Percentiles rank a stretch among this genome's conserved stretches.
phyloP scores from a whole-genome alignment of 2,113 vertebrate genomes.

The Osmerus eperlanus region DNA sequence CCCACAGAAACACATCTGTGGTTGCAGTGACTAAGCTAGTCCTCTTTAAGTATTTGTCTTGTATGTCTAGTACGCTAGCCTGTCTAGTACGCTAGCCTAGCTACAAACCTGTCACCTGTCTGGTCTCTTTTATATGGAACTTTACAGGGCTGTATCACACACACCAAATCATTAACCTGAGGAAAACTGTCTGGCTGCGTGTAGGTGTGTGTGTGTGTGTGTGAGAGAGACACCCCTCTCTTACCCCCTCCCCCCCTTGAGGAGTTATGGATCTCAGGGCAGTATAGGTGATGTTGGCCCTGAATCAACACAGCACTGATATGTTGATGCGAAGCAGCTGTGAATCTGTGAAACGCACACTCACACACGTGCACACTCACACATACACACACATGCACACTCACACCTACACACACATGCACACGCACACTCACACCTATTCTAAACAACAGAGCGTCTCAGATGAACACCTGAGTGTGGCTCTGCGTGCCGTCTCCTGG shows the following conservation, averaged over 20 bases:
- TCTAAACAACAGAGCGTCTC: background rate
- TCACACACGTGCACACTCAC: background rate
- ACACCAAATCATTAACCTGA: too few species aligned
- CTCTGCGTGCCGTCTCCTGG: too few species aligned
- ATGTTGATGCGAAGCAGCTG: conserved; percentile 29
- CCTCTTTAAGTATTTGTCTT: too few species aligned
- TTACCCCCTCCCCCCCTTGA: background rate
- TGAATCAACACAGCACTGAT: conserved; percentile 27
- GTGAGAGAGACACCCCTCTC: conserved; percentile 3
- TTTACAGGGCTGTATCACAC: too few species aligned
- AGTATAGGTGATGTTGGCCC: conserved; percentile 25
- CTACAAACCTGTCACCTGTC: too few species aligned
- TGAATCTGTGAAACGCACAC: background rate
- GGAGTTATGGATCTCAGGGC: conserved; percentile 20
- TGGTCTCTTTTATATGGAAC: too few species aligned
- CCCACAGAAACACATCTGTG: too few species aligned
- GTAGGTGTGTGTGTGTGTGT: background rate
- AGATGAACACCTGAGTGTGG: background rate
- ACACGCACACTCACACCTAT: background rate
- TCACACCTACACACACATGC: background rate
- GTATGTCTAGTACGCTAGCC: too few species aligned
- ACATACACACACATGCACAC: background rate
- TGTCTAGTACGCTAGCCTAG: background rate
- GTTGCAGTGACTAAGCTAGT: too few species aligned
- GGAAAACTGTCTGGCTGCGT: background rate